These are phyloP conservation scores for Melanotaenia trifasciata DNA, from an alignment of 2,797 vertebrate species.

Conservation along the genomic window DNA sequence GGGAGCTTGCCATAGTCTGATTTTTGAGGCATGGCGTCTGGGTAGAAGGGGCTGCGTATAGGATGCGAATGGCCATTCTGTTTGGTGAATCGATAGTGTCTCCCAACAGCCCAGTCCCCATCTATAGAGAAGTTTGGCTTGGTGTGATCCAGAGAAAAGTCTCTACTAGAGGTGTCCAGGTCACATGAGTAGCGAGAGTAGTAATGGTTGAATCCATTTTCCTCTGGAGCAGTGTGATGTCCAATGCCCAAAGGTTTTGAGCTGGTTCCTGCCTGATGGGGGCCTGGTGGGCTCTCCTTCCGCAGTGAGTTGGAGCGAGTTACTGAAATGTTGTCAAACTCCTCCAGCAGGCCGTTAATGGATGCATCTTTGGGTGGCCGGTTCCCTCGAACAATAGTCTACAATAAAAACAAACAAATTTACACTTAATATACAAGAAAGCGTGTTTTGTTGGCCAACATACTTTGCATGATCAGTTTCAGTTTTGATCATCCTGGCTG, in stretches of 20 bases:
- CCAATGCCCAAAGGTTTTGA: slow-evolving; percentile 82
- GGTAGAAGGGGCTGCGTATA: slow-evolving; percentile 89
- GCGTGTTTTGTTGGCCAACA: slow-evolving; percentile 44
- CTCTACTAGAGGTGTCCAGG: slow-evolving; percentile 87
- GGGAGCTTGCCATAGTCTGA: slow-evolving; percentile 88
- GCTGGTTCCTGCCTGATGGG: slow-evolving; percentile 86
- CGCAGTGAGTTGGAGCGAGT: slow-evolving; percentile 96
- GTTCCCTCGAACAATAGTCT: slow-evolving; percentile 98
- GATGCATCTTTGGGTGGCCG: slow-evolving; percentile 92
- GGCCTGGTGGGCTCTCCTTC: slow-evolving; percentile 93
- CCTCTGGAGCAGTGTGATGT: slow-evolving; percentile 82
- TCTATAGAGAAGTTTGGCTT: slow-evolving; percentile 82
- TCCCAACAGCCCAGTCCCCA: slow-evolving; percentile 84
- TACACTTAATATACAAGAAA: slow-evolving; percentile 43
- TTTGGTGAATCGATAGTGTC: slow-evolving; percentile 86
- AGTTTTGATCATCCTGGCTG: slow-evolving; percentile 49
- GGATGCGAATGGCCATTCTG: slow-evolving; percentile 91
- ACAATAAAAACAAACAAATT: slow-evolving; percentile 68
- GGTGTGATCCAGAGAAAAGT: slow-evolving; percentile 85
- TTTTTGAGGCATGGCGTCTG: slow-evolving; percentile 90
- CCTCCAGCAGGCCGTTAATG: slow-evolving; percentile 96
- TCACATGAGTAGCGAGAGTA: slow-evolving; percentile 95
- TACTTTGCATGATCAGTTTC: slow-evolving; percentile 58
- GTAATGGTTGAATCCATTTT: slow-evolving; percentile 92
- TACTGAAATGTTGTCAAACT: slow-evolving; percentile 98